Conservation (phyloP, 2,113 vertebrate genomes). For the Thymallus thymallus region DNA sequence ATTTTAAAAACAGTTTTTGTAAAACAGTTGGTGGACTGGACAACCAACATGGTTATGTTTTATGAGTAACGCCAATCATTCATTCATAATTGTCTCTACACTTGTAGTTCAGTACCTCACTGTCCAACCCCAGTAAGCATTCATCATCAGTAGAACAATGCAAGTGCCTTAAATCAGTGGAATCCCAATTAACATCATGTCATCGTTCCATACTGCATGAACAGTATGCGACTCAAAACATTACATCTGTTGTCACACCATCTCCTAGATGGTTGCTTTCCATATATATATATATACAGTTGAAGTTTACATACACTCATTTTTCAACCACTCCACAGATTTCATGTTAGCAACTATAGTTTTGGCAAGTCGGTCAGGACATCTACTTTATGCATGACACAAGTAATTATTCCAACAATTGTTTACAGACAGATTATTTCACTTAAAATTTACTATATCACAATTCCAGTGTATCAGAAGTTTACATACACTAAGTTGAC, state of each 20-base stretch:
- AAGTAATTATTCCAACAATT: no score
- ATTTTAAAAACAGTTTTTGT: neutral
- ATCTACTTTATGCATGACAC: no score
- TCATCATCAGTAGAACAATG: constrained; percentile 79
- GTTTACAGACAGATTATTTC: no score
- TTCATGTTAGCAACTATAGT: no score
- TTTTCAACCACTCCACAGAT: no score
- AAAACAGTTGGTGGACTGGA: neutral
- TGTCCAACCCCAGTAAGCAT: constrained; percentile 55
- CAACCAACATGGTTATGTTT: constrained; percentile 24
- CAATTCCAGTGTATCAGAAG: no score
- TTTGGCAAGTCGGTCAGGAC: no score
- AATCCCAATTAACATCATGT: constrained; percentile 77
- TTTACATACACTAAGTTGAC: no score
- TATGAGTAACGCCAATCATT: constrained; percentile 26
- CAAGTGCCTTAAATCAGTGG: constrained; percentile 99
- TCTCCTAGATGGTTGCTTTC: constrained; percentile 89
- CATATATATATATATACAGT: no score
- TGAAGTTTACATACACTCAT: no score
- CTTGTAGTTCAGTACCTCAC: constrained; percentile 34
- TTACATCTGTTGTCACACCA: constrained; percentile 37
- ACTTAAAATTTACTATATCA: no score
- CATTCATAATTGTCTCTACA: constrained; percentile 19
- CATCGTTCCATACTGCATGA: constrained; percentile 92
- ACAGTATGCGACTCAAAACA: constrained; percentile 86